A percentile compares a stretch with the other conserved stretches of the same genome.
These are phyloP conservation scores for Drosophila mimica DNA, from an alignment of 2,888 invertebrate species.

Conservation along the genomic window DNA sequence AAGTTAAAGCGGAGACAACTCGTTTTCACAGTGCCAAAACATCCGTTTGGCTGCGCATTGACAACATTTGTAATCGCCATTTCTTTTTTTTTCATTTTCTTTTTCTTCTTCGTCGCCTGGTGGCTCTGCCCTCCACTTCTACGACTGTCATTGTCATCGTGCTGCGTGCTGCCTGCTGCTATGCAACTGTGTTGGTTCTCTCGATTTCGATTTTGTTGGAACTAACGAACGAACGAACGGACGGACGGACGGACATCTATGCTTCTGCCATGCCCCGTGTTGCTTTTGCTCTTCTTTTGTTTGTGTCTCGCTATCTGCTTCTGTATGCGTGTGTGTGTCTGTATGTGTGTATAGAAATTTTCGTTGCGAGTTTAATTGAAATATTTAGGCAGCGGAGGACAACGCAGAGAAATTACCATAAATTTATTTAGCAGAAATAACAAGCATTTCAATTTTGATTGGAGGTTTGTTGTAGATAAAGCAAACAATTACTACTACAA, in stretches of 20 bases:
- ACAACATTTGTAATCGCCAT: constrained; percentile 67
- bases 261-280: constrained; percentile 14
- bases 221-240: constrained; percentile 37
- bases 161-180: constrained; percentile 64
- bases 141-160: constrained; percentile 65
- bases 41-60: constrained; percentile 24
- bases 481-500: neutral
- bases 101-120: constrained; percentile 55
- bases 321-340: constrained; percentile 31
- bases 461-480: constrained; percentile 33
- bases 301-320: constrained; percentile 39
- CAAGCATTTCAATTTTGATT: constrained; percentile 41
- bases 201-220: constrained; percentile 55
- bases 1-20: constrained; percentile 40
- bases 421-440: constrained; percentile 22
- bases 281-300: constrained; percentile 41
- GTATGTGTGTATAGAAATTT: constrained; percentile 32
- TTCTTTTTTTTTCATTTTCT: constrained; percentile 67
- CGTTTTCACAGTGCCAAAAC: neutral
- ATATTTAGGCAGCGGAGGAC: constrained; percentile 44
- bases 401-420: constrained; percentile 26
- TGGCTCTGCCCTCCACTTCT: constrained; percentile 39
- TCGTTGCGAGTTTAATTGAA: constrained; percentile 51
- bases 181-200: constrained; percentile 68
- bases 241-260: constrained; percentile 31